These are phyloP conservation scores for Sigmodon hispidus DNA, from an alignment of 2,113 vertebrate species.

Conservation along the genomic window DNA sequence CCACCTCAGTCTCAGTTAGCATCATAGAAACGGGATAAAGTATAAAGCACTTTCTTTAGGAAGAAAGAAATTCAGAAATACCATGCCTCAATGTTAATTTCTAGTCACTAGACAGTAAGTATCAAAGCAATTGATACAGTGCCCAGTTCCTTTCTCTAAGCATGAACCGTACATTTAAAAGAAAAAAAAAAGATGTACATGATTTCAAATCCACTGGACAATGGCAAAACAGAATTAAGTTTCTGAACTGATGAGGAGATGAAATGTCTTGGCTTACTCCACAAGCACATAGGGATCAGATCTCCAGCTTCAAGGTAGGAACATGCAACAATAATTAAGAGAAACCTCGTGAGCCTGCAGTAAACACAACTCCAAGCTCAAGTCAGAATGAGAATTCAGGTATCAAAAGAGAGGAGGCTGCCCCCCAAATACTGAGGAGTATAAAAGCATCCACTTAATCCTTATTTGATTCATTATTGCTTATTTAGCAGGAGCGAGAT, in stretches of 20 bases:
- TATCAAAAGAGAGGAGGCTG: not conserved
- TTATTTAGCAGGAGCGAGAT: not conserved
- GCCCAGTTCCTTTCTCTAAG: slow-evolving; percentile 9
- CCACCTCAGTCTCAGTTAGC: not conserved
- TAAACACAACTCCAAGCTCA: not conserved
- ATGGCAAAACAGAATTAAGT: not conserved
- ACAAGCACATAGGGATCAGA: not conserved
- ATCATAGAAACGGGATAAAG: not conserved
- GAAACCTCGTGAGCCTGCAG: not conserved
- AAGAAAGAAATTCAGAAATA: not conserved
- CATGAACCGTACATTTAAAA: not conserved
- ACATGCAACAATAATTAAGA: not conserved
- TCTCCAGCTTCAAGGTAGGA: not conserved
- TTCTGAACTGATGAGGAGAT: not conserved
- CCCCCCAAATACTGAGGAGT: too few species aligned
- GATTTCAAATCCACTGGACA: not conserved
- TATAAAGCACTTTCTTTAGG: not conserved
- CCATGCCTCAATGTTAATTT: not conserved
- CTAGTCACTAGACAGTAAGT: not conserved
- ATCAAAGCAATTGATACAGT: not conserved
- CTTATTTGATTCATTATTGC: not conserved
- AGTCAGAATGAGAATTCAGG: not conserved
- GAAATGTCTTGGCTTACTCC: not conserved
- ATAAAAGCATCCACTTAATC: not conserved
- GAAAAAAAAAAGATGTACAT: not conserved